Percentiles rank a stretch among this genome's conserved stretches.
Evolutionary conservation across 2,113 vertebrate species (phyloP).

Genomic region (human (Homo sapiens)): DNA sequence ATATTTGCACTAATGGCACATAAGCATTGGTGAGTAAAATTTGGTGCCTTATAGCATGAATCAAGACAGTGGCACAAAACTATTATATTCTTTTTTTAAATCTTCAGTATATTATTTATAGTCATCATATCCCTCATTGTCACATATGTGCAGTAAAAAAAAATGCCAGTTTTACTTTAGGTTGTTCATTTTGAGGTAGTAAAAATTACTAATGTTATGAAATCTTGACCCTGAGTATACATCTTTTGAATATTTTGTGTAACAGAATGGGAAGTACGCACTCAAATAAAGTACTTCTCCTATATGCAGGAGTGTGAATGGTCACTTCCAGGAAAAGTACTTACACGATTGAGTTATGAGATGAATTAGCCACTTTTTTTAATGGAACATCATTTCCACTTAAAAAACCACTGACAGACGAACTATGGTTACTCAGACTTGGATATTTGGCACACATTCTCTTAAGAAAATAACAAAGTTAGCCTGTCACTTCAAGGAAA

Average conservation of each 20-base stretch:
- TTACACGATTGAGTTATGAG: accelerated
- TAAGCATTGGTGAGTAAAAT: neutral
- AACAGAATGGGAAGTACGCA: accelerated
- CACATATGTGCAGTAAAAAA: neutral
- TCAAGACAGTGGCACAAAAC: neutral
- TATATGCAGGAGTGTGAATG: too few species aligned
- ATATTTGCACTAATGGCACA: neutral
- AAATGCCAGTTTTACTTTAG: neutral
- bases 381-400: neutral
- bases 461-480: slow-evolving; percentile 3
- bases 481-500: slow-evolving; percentile 43
- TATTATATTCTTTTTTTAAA: neutral
- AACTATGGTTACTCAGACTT: neutral
- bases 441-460: slow-evolving; percentile 19
- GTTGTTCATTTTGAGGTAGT: neutral
- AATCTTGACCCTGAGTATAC: neutral
- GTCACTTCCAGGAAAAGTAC: neutral
- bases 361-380: neutral
- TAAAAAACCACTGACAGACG: neutral
- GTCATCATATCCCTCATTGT: neutral
- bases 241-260: neutral
- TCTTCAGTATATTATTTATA: neutral
- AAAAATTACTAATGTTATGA: neutral
- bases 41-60: neutral
- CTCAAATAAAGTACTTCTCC: neutral